A percentile compares a stretch with the other conserved stretches of the same genome.
These are phyloP conservation scores for Hexactinellida sp. DNA, from an alignment of 37 sponge, comb jelly and placozoan genomes.

Conservation along the genomic window DNA sequence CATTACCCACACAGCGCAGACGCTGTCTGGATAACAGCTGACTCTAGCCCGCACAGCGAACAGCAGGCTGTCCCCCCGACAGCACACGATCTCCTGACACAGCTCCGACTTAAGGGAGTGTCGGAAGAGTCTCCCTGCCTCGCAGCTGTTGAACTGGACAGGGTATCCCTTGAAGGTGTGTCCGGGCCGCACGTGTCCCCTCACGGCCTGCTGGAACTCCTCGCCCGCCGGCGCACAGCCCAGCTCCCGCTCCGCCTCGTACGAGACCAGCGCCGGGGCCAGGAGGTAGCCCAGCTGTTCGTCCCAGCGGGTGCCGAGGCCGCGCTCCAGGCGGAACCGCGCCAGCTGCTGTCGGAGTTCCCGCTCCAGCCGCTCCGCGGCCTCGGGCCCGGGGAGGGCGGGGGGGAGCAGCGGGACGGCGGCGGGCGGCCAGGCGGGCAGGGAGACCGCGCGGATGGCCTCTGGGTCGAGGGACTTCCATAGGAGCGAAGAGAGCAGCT, in stretches of 20 bases:
- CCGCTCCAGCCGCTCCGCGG: slow-evolving; percentile 43
- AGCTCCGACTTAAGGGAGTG: slow-evolving; percentile 77
- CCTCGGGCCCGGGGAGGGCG: background rate
- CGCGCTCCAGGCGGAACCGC: slow-evolving; percentile 63
- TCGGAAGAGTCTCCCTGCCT: slow-evolving; percentile 42
- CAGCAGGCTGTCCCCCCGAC: slow-evolving; percentile 74
- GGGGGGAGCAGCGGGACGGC: slow-evolving; percentile 14
- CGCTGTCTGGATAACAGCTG: slow-evolving; percentile 72
- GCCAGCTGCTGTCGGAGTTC: slow-evolving; percentile 42
- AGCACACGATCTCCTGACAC: slow-evolving; percentile 71
- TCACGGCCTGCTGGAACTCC: slow-evolving; percentile 88
- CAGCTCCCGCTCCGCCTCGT: slow-evolving; percentile 73
- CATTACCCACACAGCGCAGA: slow-evolving; percentile 91
- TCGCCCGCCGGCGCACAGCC: slow-evolving; percentile 56
- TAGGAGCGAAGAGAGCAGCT: slow-evolving; percentile 37
- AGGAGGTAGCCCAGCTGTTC: slow-evolving; percentile 67
- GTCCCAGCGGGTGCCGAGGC: slow-evolving; percentile 77
- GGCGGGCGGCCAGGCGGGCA: slow-evolving; percentile 25
- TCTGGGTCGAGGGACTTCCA: slow-evolving; percentile 87
- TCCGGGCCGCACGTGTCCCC: slow-evolving; percentile 53
- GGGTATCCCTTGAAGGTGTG: slow-evolving; percentile 98
- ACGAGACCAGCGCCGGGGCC: slow-evolving; percentile 68
- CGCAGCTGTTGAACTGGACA: slow-evolving; percentile 66
- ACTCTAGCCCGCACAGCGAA: slow-evolving; percentile 65
- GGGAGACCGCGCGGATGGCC: slow-evolving; percentile 50